A percentile compares a stretch with the other conserved stretches of the same genome.
phyloP scores from a whole-genome alignment of 2,113 vertebrate species.

The Upupa epops region DNA sequence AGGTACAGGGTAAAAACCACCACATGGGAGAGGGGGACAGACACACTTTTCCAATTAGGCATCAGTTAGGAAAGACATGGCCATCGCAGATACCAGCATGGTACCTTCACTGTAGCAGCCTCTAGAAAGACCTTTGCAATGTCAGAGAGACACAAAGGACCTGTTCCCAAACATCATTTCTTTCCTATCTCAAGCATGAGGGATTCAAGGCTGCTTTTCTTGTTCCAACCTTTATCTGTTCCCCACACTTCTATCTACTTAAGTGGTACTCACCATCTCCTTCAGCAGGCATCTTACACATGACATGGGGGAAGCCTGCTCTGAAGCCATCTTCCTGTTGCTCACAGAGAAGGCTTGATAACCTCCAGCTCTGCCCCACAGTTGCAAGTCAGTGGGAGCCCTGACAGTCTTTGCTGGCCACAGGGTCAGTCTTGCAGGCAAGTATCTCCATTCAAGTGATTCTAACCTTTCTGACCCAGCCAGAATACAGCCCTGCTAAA shows the following conservation, averaged over 20 bases:
- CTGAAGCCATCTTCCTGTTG: neutral
- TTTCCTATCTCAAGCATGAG: neutral
- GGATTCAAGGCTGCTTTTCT: neutral
- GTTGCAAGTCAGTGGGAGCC: fast-evolving
- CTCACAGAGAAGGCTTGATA: neutral
- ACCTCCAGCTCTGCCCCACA: neutral
- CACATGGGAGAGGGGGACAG: neutral
- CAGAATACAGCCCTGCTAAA: neutral
- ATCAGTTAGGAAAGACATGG: neutral
- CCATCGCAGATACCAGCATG: neutral
- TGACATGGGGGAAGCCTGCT: neutral
- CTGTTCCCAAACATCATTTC: neutral
- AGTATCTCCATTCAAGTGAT: neutral
- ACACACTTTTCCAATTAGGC: neutral
- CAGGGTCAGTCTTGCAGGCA: neutral
- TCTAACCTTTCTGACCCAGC: neutral
- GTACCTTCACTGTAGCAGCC: neutral
- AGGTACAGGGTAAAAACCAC: neutral
- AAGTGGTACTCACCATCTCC: neutral
- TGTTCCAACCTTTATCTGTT: neutral
- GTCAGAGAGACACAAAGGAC: neutral
- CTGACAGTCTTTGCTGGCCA: neutral
- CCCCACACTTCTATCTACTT: neutral
- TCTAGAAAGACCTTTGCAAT: neutral
- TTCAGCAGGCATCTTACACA: neutral